These are phyloP conservation scores for Corynorhinus townsendii DNA, from an alignment of 2,113 vertebrate genomes.

Conservation along the genomic window DNA sequence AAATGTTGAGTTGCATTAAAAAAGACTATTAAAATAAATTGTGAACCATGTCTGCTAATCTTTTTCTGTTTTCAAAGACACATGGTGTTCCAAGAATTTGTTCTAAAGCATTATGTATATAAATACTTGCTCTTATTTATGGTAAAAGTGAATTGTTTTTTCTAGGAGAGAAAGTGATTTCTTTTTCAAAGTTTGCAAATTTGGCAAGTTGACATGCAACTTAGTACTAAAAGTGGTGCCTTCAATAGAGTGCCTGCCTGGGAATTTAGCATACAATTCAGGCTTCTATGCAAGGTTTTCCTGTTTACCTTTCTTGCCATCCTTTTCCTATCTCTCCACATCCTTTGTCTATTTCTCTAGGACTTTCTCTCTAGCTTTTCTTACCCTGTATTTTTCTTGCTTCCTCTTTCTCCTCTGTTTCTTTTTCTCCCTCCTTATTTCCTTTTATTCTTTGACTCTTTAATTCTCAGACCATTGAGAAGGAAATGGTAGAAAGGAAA, in stretches of 20 bases:
- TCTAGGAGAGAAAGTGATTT: constrained; percentile 40
- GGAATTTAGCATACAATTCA: fast-evolving
- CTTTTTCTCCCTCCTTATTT: neutral
- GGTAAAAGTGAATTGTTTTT: constrained; percentile 56
- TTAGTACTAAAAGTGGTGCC: constrained; percentile 18
- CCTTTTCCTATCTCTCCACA: neutral
- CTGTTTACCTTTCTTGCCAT: neutral
- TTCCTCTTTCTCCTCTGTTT: neutral
- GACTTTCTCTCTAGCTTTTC: neutral
- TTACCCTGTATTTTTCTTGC: neutral
- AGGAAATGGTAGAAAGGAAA: neutral
- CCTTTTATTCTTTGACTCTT: neutral
- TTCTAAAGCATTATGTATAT: constrained; percentile 54
- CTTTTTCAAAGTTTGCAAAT: constrained; percentile 66
- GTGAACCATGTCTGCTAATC: constrained; percentile 48
- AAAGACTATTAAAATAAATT: constrained; percentile 43
- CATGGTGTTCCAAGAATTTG: constrained; percentile 40
- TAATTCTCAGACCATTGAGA: neutral
- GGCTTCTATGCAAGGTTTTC: neutral
- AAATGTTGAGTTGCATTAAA: constrained; percentile 33
- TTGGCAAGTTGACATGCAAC: constrained; percentile 30
- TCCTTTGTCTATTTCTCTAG: neutral
- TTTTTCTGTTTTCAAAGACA: constrained; percentile 53
- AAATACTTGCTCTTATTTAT: constrained; percentile 60
- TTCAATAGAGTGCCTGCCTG: neutral